Evolutionary conservation across 2,113 vertebrate genomes (phyloP).

Genomic region (Mohoua ochrocephala): DNA sequence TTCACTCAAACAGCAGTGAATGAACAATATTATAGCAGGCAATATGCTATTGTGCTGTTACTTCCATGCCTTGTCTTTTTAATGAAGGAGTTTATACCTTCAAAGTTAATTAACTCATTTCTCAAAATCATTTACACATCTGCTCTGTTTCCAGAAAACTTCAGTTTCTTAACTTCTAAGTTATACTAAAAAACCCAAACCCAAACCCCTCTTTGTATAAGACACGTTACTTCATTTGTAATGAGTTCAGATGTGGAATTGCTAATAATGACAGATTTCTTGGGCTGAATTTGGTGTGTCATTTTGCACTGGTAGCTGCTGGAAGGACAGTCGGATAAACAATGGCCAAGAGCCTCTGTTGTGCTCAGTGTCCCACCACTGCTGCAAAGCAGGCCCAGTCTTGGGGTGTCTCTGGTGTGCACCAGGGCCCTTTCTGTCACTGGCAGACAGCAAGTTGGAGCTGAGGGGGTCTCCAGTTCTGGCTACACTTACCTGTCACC

Average conservation of each 20-base stretch:
- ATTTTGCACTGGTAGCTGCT: neutral
- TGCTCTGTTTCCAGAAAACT: conserved; percentile 16
- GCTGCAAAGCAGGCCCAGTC: neutral
- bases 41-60: neutral
- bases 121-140: conserved; percentile 45
- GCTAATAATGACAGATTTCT: neutral
- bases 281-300: neutral
- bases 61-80: conserved; percentile 5
- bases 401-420: fast-evolving
- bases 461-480: neutral
- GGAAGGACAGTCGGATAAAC: neutral
- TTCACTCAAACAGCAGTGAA: conserved; percentile 1
- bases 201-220: fast-evolving
- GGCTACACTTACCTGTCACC: neutral
- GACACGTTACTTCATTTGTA: neutral
- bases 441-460: neutral
- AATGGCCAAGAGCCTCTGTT: neutral
- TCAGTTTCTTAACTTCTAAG: neutral
- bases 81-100: conserved; percentile 31
- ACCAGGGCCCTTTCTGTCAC: neutral
- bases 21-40: neutral
- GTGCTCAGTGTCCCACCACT: neutral
- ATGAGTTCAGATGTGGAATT: neutral
- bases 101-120: conserved; percentile 42
- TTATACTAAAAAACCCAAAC: neutral